phyloP scores from a whole-genome alignment of 2,888 invertebrate species.

The Leptinotarsa tumamoca region DNA sequence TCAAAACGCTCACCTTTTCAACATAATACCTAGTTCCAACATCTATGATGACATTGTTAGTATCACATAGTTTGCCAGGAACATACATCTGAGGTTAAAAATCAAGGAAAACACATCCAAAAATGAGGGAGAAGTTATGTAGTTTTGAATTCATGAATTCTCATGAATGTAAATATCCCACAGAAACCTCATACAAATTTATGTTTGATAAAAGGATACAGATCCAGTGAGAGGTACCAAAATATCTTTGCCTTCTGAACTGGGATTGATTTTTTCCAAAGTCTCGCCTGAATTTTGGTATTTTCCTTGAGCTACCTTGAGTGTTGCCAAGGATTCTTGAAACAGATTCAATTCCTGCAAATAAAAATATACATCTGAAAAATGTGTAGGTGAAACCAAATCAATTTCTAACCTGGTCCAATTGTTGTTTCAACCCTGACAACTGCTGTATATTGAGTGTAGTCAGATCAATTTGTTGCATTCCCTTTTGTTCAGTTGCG shows the following conservation, averaged over 20 bases:
- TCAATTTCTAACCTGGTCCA: slow-evolving; percentile 79
- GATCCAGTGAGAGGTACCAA: slow-evolving; percentile 96
- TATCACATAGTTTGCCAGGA: slow-evolving; percentile 87
- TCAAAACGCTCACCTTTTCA: slow-evolving; percentile 77
- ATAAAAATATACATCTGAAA: slow-evolving; percentile 11
- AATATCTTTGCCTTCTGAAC: slow-evolving; percentile 84
- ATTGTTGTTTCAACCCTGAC: slow-evolving; percentile 85
- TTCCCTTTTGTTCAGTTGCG: slow-evolving; percentile 73
- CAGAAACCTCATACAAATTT: too few species aligned
- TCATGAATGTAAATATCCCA: too few species aligned
- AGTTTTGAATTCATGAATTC: too few species aligned
- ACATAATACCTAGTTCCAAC: slow-evolving; percentile 98
- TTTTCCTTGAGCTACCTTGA: slow-evolving; percentile 91
- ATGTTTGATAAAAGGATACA: slow-evolving; percentile 67
- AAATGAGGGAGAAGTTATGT: neutral
- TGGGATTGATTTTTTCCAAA: slow-evolving; percentile 82
- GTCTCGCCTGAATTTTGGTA: slow-evolving; percentile 90
- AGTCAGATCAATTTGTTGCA: slow-evolving; percentile 84
- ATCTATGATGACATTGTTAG: slow-evolving; percentile 91
- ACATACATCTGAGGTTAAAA: slow-evolving; percentile 84
- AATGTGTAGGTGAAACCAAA: slow-evolving; percentile 28
- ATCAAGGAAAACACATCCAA: slow-evolving; percentile 43
- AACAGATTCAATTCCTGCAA: slow-evolving; percentile 86
- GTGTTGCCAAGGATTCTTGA: slow-evolving; percentile 88
- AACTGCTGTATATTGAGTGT: slow-evolving; percentile 85